phyloP scores from a whole-genome alignment of 2,113 vertebrate genomes.

The Pelodiscus sinensis region DNA sequence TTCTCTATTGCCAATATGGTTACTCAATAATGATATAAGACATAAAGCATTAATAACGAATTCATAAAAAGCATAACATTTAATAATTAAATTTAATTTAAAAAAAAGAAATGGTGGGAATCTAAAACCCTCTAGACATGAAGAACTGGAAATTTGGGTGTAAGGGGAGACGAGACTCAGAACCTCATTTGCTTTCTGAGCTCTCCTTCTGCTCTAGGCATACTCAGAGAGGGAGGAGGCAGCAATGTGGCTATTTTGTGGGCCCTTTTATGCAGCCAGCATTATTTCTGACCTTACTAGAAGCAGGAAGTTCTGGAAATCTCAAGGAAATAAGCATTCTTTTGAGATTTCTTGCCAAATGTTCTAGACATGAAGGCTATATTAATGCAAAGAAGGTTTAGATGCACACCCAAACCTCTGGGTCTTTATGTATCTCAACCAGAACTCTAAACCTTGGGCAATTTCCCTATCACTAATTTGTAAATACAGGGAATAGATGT shows the following conservation, averaged over 20 bases:
- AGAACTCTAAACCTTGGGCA: neutral
- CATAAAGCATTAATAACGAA: constrained; percentile 57
- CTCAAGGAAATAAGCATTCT: neutral
- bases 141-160: constrained; percentile 29
- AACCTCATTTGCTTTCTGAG: neutral
- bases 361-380: neutral
- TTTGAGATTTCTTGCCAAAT: neutral
- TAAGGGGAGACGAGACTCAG: constrained; percentile 36
- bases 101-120: constrained; percentile 55
- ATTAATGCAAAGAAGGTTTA: neutral
- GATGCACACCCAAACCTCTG: neutral
- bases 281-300: neutral
- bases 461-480: neutral
- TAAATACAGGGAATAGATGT: neutral
- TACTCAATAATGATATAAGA: constrained; percentile 50
- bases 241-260: neutral
- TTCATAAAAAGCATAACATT: constrained; percentile 34
- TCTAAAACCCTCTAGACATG: constrained; percentile 8
- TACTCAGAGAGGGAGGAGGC: neutral
- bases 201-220: neutral
- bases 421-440: neutral
- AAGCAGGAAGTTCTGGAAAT: neutral
- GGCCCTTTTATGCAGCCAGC: neutral
- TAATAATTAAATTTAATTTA: constrained; percentile 20
- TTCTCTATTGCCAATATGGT: constrained; percentile 1